Percentiles rank a stretch among this genome's conserved stretches.
Conservation (phyloP, 2,888 invertebrate species). For the Idaea biselata region DNA sequence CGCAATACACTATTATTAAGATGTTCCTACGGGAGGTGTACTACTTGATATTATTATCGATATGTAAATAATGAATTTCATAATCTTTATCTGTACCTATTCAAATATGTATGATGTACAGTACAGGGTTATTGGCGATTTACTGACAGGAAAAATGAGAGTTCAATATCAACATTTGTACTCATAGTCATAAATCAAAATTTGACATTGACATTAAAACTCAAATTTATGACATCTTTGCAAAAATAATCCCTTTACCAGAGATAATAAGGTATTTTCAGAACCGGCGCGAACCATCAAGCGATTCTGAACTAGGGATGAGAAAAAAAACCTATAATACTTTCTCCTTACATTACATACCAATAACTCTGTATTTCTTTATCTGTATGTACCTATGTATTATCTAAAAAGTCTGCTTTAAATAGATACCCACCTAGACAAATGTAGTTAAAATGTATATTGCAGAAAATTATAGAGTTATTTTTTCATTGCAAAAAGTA, state of each 20-base stretch:
- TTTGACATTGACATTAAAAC: no score
- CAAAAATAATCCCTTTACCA: no score
- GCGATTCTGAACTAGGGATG: no score
- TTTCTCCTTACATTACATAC: background rate
- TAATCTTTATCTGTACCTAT: background rate
- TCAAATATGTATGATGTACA: background rate
- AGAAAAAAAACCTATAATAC: no score
- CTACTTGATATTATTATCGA: background rate
- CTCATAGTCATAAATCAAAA: no score
- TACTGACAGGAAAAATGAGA: background rate
- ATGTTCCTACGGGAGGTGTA: background rate
- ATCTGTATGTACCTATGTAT: background rate
- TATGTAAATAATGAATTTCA: background rate
- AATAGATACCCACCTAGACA: slow-evolving; percentile 65
- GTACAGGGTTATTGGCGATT: background rate
- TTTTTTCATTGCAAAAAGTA: slow-evolving; percentile 58
- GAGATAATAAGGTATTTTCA: no score
- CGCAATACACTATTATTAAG: background rate
- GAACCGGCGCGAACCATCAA: no score
- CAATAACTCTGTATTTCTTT: background rate
- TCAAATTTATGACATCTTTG: no score
- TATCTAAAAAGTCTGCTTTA: slow-evolving; percentile 42
- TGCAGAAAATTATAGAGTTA: slow-evolving; percentile 68
- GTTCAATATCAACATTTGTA: no score
- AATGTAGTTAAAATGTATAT: slow-evolving; percentile 23